Percentiles rank a stretch among this genome's conserved stretches.
Conservation (phyloP, 2,113 vertebrate genomes). For the Anolis sagrei region DNA sequence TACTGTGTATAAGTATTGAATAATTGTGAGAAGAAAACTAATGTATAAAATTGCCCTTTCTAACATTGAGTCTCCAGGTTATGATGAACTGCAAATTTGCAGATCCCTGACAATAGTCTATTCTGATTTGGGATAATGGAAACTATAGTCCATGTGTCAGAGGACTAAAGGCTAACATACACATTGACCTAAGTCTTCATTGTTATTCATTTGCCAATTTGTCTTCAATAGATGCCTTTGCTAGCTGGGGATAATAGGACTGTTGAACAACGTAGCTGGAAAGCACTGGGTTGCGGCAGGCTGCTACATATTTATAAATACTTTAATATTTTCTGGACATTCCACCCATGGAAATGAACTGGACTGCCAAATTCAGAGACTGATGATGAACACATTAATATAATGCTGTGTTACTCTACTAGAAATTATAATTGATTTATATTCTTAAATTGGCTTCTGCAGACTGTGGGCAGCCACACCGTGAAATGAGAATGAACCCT, state of each 20-base stretch:
- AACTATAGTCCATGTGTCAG: not conserved
- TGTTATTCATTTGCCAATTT: not conserved
- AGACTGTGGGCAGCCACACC: constrained; percentile 93
- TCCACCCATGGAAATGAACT: not conserved
- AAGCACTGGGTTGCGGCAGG: not conserved
- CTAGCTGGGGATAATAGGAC: not conserved
- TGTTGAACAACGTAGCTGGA: not conserved
- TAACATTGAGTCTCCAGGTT: not conserved
- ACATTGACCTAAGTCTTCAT: not conserved
- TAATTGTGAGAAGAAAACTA: not conserved
- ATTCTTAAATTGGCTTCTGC: constrained; percentile 25
- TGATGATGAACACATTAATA: not conserved
- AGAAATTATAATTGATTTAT: not conserved
- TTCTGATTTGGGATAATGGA: not conserved
- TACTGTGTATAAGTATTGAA: too few species aligned
- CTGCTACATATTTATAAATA: not conserved
- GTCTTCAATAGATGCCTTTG: not conserved
- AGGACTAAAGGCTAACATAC: not conserved
- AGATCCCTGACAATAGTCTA: not conserved
- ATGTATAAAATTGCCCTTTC: not conserved
- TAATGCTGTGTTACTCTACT: not conserved
- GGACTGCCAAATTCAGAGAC: not conserved
- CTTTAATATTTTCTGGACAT: not conserved
- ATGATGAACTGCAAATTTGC: not conserved
- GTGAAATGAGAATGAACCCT: constrained; percentile 98